Percentiles rank a stretch among this genome's conserved stretches.
Conservation (phyloP, 2,113 vertebrate genomes). For the Neolamprologus falcicula region DNA sequence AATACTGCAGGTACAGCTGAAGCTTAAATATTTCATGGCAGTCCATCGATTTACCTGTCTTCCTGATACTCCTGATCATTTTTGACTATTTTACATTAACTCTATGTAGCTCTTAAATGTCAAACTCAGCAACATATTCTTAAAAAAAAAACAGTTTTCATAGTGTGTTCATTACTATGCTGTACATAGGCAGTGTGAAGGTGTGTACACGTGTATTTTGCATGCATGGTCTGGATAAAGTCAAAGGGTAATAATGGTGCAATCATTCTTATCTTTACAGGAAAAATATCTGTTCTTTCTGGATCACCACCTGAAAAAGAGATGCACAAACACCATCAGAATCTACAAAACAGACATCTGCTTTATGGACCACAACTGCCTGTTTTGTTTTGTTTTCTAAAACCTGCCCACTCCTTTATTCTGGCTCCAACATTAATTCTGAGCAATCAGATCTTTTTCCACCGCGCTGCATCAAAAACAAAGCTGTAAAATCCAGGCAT, state of each 20-base stretch:
- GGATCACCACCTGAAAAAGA: background rate
- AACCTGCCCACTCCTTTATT: background rate
- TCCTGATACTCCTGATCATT: background rate
- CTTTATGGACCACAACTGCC: background rate
- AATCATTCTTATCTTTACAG: conserved; percentile 43
- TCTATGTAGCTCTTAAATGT: background rate
- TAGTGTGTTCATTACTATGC: background rate
- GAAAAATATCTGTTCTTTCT: conserved; percentile 47
- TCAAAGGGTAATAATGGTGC: background rate
- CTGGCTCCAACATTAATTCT: background rate
- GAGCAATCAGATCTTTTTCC: background rate
- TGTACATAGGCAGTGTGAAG: background rate
- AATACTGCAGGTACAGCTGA: conserved; percentile 68
- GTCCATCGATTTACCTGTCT: background rate
- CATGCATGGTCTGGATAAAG: background rate
- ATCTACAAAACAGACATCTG: background rate
- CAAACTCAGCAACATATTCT: background rate
- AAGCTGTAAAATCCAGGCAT: background rate
- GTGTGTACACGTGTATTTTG: background rate
- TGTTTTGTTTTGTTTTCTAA: background rate
- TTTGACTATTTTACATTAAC: background rate
- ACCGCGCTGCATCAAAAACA: conserved; percentile 9
- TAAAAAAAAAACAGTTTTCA: background rate
- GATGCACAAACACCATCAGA: background rate
- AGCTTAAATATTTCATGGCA: background rate